Base-by-base conservation (phyloP, 1,140 invertebrate genomes). In the Drosophila asahinai region DNA sequence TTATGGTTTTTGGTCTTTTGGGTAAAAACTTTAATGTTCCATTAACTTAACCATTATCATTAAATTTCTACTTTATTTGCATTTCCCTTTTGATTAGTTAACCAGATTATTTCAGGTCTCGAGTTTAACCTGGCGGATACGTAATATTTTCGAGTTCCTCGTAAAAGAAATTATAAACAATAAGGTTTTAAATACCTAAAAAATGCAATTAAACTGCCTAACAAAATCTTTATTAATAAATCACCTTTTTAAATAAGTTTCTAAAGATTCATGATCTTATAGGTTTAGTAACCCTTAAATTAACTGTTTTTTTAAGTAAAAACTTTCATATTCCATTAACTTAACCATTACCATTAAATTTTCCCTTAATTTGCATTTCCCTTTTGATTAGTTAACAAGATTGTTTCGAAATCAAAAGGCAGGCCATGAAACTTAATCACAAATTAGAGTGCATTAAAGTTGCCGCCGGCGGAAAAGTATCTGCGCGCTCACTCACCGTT, bases 401-500 rank as follows among this genome's bases (percentile, higher is more conserved):
- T 36, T 19, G 36, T 36, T 6, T 19, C 6, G 11, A 54, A 55
- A 17, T 55, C 15, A 33, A 27, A 36, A 9, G 17, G 1, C 33
- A 33, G 36, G 30, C 33, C 14, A 25, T 57, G 22, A 25, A 25
- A 40, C 14, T 40, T 15, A 57, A 22, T 57, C 33, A 55, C 33
- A 55, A 40, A 38, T 57, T 40, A 57, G 17, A 25, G 8, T 2
- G 14, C 3, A 11, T 57, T 55, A 55, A 3, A 22, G 19, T 22
- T 57, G 11, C 36, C 19, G n/a, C 2, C 14, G 36, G 54, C 54
- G 19, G 33, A 40, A 57, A 57, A 45, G 30, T 45, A 45, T n/a
- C 40, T 62, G 57, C 38, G 57, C 38, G 2, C 30, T 60, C 45
- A 60, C 80, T 68, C 22, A 95, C 95, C 95, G 80, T 94, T 91